Evolutionary conservation across 2,888 invertebrate genomes (phyloP), one percentile per base, ranked within the genome.

Genomic region (Yponomeuta malinellus): DNA sequence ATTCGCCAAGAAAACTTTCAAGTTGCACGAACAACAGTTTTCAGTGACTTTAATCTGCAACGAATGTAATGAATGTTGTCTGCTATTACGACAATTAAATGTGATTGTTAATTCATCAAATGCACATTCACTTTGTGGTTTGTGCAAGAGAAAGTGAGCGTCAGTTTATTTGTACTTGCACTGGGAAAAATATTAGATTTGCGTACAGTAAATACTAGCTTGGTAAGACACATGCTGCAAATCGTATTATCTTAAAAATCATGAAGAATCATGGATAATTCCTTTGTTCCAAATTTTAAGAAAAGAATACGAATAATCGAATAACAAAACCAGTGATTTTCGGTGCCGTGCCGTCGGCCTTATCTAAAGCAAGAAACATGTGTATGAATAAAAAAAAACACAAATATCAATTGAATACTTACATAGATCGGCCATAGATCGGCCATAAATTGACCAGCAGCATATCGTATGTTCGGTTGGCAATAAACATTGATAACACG

Each of bases 391-490:
- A 59, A 2, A 52, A 52, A 59, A 59, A 15, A 15, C 15, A 59
- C 12, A 15, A 15, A 59, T 15, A 59, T 59, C 52, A 12, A 59
- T 59, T 43, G 15, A 59, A 59, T 59, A 59, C 52, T 0, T 12
- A 59, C 4, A 59, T 59, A 15, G 48, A 29, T n/a, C 59, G n/a
- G 9, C 37, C 4, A 59, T 59, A 15, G 48, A 29, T n/a, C 59
- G n/a, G 9, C 37, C 48, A 15, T 52, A n/a, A 63, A 66, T 63
- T 63, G 63, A 64, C 63, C 65, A 70, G 43, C 48, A 68, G 68
- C 43, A 48, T 67, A 69, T 68, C 48, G 68, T 71, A 73, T 73
- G 71, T 71, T 71, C 72, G 65, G 6, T 23, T 29, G 9, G 65
- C 52, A 3, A 59, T 65, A 65, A 65, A 65, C 33, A 65, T 65